Conservation (phyloP, 2,797 vertebrate genomes). For the Phoeniculus purpureus region DNA sequence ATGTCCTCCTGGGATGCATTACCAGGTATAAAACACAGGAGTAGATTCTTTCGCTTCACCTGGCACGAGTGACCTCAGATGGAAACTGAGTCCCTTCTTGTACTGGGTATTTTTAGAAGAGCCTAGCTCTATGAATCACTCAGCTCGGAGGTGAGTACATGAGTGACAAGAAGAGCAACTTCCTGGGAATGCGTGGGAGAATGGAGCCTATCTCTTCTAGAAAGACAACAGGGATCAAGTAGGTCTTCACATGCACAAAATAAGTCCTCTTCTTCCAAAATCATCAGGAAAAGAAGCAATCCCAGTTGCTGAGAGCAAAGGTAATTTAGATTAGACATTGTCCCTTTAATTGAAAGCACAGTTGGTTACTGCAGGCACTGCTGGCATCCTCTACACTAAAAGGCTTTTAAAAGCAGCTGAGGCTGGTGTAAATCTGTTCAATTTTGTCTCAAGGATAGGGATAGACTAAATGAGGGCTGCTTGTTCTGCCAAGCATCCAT, state of each 20-base stretch:
- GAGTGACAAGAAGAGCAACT: background rate
- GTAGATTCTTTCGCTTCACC: background rate
- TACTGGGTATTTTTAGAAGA: constrained; percentile 17
- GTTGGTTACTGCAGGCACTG: fast-evolving
- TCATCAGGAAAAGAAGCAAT: background rate
- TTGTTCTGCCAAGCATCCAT: fast-evolving
- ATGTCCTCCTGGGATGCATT: background rate
- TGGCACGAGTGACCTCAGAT: constrained; percentile 10
- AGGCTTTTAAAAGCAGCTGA: background rate
- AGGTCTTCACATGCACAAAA: background rate
- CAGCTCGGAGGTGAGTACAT: background rate
- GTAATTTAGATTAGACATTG: background rate
- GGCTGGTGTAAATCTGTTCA: background rate
- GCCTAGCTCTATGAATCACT: background rate
- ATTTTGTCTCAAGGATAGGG: background rate
- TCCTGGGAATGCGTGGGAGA: background rate
- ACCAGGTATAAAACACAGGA: background rate
- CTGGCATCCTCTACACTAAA: fast-evolving
- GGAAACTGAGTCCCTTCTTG: background rate
- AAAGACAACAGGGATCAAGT: background rate
- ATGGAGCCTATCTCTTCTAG: background rate
- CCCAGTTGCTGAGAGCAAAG: background rate
- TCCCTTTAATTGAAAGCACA: background rate
- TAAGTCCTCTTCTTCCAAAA: background rate
- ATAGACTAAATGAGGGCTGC: background rate